phyloP scores from a whole-genome alignment of 2,113 vertebrate genomes.

The Nannospalax galili region DNA sequence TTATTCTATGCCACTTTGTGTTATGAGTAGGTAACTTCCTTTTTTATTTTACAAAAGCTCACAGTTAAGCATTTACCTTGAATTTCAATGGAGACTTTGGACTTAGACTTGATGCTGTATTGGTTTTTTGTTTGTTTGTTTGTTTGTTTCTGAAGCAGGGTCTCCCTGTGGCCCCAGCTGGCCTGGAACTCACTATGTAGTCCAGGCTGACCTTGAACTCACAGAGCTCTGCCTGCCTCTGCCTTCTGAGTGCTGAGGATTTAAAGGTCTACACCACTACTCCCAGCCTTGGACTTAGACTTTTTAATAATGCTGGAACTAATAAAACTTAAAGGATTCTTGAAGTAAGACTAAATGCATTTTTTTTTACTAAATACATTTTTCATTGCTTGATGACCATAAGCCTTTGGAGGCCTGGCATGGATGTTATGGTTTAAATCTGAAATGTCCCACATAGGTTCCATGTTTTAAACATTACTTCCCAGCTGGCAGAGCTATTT shows the following conservation, averaged over 20 bases:
- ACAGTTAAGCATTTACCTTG: neutral
- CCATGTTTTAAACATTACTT: neutral
- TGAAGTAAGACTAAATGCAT: neutral
- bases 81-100: neutral
- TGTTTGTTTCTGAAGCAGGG: too few species aligned
- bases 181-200: too few species aligned
- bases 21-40: neutral
- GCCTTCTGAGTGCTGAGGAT: too few species aligned
- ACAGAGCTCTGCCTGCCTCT: too few species aligned
- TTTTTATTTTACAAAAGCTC: neutral
- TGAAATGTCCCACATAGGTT: neutral
- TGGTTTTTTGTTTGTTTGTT: neutral
- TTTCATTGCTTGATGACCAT: neutral
- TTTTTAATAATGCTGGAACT: neutral
- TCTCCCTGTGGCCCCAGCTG: too few species aligned
- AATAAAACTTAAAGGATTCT: neutral
- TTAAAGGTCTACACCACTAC: too few species aligned
- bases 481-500: neutral
- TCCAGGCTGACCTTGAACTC: too few species aligned
- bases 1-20: neutral
- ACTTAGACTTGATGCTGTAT: too few species aligned
- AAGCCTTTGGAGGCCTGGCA: neutral
- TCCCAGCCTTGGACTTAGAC: neutral
- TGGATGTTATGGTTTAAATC: neutral
- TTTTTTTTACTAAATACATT: neutral